Evolutionary conservation across 2,113 vertebrate species (phyloP), one percentile per base, ranked within the genome.

Genomic region (Clinocottus analis): DNA sequence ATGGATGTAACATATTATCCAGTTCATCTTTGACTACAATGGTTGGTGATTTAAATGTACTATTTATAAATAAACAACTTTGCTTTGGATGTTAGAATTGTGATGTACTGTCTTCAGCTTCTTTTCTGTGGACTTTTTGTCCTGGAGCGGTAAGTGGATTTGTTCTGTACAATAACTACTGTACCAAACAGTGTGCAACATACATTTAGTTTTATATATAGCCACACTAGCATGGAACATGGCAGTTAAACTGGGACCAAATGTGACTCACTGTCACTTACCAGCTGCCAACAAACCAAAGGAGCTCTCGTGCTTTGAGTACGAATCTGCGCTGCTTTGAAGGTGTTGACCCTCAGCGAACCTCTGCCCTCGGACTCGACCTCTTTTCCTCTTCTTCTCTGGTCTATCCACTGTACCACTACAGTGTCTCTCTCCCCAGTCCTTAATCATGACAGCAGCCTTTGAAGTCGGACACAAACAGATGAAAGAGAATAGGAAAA

Each of bases 391-490:
- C 66, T 63, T 51, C 45, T 65, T 49, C 77, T 56, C 56, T 21
- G 58, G 35, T 59, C 59, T 55, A n/a, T 77, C 53, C 77, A 1
- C 69, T 43, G 33, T 63, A n/a, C 9, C 12, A 9, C 43, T 21
- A 53, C 49, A 33, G 14, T 67, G 37, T 72, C 65, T 72, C 58
- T 72, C 39, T 75, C 63, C 70, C 49, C 55, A 45, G 62, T 31
- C 27, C 76, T 49, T 75, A 81, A 86, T 83, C 67, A 80, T 58
- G 37, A 66, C 53, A n/a, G 55, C 59, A 37, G 56, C 37, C 76
- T 85, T 86, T 86, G 86, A 88, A 85, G 80, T 75, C 35, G 77
- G 66, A 69, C 72, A 53, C 56, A 79, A 82, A 71, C 37, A 72
- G 79, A 87, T 79, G 72, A 76, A 85, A 69, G 66, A 43, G 47